These are phyloP conservation scores for Tigriopus californicus DNA, from an alignment of 2,888 invertebrate species.

Conservation along the genomic window DNA sequence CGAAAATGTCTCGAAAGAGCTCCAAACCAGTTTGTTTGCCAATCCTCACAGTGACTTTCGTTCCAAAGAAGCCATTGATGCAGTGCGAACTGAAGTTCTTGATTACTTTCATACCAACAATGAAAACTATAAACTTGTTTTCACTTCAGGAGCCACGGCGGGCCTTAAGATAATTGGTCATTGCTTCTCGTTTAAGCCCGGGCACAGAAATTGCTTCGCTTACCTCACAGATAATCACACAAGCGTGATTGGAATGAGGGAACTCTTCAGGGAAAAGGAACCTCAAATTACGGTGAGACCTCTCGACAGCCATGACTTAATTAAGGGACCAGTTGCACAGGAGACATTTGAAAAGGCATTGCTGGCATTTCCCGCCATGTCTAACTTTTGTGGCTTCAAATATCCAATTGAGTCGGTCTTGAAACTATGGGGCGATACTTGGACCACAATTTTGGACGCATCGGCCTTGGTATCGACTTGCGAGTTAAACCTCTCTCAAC, in stretches of 20 bases:
- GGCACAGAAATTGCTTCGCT: slow-evolving; percentile 42
- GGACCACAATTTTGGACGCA: slow-evolving; percentile 44
- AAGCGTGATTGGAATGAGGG: slow-evolving; percentile 80
- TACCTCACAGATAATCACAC: slow-evolving; percentile 85
- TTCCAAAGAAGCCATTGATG: background rate
- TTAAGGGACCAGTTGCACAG: too few species aligned
- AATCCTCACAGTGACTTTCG: slow-evolving; percentile 66
- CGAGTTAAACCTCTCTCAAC: slow-evolving; percentile 46
- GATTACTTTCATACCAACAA: slow-evolving; percentile 59
- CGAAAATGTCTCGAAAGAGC: slow-evolving; percentile 40
- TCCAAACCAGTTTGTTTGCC: slow-evolving; percentile 52
- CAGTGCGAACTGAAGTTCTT: slow-evolving; percentile 34
- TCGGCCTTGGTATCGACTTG: slow-evolving; percentile 61
- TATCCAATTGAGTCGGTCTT: slow-evolving; percentile 55
- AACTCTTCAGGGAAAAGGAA: slow-evolving; percentile 33
- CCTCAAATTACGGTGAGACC: too few species aligned
- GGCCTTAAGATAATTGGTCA: slow-evolving; percentile 66
- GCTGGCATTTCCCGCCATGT: slow-evolving; percentile 71
- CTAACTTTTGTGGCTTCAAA: slow-evolving; percentile 83
- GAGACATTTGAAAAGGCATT: slow-evolving; percentile 1
- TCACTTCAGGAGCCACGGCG: slow-evolving; percentile 83
- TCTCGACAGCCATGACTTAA: too few species aligned
- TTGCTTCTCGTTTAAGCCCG: slow-evolving; percentile 37
- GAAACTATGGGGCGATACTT: slow-evolving; percentile 22
- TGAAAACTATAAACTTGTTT: slow-evolving; percentile 66